Conservation (phyloP, 2,113 vertebrate species). For the Vulpes lagopus region DNA sequence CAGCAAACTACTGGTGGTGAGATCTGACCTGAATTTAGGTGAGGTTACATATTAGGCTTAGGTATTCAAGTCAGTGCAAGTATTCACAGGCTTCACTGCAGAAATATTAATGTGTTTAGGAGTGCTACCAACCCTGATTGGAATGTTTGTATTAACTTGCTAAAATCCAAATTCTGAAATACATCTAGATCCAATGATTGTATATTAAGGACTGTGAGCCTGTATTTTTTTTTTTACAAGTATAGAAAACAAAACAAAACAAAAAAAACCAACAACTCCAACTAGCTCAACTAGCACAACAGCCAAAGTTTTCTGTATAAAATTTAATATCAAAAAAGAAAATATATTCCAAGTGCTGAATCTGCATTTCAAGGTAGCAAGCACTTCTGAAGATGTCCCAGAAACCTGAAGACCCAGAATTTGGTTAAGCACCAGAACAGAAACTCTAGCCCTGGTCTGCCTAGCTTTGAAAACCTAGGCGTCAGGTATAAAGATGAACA, state of each 20-base stretch:
- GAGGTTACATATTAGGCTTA: not conserved
- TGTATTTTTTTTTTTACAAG: not conserved
- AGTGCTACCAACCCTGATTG: not conserved
- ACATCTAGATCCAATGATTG: not conserved
- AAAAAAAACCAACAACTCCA: not conserved
- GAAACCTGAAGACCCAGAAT: not conserved
- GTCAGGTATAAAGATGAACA: not conserved
- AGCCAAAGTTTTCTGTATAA: not conserved
- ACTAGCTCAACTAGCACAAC: not conserved
- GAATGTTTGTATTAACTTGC: not conserved
- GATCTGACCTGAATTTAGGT: not conserved
- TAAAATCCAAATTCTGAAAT: slow-evolving; percentile 2
- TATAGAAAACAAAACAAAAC: not conserved
- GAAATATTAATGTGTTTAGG: not conserved
- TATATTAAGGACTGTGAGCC: not conserved
- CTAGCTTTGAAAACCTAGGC: not conserved
- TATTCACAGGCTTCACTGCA: not conserved
- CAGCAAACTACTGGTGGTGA: not conserved
- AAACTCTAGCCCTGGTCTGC: not conserved
- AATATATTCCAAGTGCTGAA: slow-evolving; percentile 1
- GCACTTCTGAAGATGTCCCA: not conserved
- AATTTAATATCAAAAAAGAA: not conserved
- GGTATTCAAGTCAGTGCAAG: not conserved
- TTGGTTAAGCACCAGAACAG: no score
- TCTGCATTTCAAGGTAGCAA: not conserved